Percentiles rank a stretch among this genome's conserved stretches.
Evolutionary conservation across 2,888 invertebrate genomes (phyloP).

Genomic region (Didymodactylos carnosus): DNA sequence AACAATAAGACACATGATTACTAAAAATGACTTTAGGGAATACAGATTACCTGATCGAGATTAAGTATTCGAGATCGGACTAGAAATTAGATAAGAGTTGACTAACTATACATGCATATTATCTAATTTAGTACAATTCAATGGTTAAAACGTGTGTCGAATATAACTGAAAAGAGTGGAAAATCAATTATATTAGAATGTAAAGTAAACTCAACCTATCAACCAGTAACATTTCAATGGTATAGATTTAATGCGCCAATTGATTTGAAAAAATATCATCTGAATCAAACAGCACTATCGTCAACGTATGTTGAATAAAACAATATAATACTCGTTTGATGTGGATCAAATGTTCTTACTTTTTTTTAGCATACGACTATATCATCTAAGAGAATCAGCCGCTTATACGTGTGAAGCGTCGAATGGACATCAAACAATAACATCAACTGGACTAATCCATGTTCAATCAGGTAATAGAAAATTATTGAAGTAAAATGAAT

Average conservation of each 20-base stretch:
- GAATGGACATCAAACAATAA: neutral
- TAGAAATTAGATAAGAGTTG: no score
- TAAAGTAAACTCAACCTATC: neutral
- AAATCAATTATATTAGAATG: neutral
- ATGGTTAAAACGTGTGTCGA: neutral
- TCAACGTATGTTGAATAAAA: neutral
- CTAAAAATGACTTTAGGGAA: no score
- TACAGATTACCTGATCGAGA: no score
- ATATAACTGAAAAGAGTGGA: neutral
- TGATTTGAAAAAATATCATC: neutral
- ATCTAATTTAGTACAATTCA: neutral
- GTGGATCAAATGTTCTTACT: neutral
- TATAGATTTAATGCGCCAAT: neutral
- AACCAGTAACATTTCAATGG: neutral
- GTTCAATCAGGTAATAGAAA: neutral
- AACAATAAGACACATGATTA: no score
- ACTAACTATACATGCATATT: neutral
- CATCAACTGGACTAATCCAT: neutral
- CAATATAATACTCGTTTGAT: neutral
- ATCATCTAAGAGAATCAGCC: neutral
- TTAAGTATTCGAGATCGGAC: no score
- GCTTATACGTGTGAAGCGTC: neutral
- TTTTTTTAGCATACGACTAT: neutral
- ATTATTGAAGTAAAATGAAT: neutral
- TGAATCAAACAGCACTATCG: no score